Evolutionary conservation across 2,113 vertebrate genomes (phyloP), one percentile per base, ranked within the genome.

Genomic region (Hemicordylus capensis): DNA sequence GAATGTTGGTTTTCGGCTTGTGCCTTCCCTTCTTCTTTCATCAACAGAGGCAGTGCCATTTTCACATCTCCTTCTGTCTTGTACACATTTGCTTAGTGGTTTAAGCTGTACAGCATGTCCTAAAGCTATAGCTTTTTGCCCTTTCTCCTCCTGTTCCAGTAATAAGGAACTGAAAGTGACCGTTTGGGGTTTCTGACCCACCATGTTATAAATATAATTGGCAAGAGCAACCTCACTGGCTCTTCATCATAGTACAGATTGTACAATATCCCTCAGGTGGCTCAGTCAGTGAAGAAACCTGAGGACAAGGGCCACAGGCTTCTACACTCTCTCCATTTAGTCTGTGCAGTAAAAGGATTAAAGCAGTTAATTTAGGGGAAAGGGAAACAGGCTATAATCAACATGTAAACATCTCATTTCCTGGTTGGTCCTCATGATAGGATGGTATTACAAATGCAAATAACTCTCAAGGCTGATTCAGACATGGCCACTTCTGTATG

Each of bases 111-210:
- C 31, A 86, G 85, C 72, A 6, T 82, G 42, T 86, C n/a, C 82
- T 0, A 0, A 15, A 1, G 17, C 72, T 37, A 76, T 39, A 92
- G 80, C 0, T 2, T 81, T 78, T 58, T 72, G 9, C 46, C 70
- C 37, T 39, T 28, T 58, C 8, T 22, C 64, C 63, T 2, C 1
- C 59, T 69, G 31, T 56, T 75, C 56, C 28, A 37, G 61, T 54
- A 91, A 90, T 63, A 74, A 79, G 91, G 92, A 94, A 94, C 87
- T 59, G 90, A 94, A 93, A 94, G 87, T 76, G 80, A 59, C 76
- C 0, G 6, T 91, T 88, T 83, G 88, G n/a, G 44, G 46, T 77
- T 81, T 51, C 56, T 66, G 80, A 82, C 79, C 80, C 82, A 70
- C 81, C 64, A 73, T 87, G 81, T 48, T 48, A 59, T 6, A 34